Percentiles rank a stretch among this genome's conserved stretches.
These are phyloP conservation scores for Brachyopa scutellaris DNA, from an alignment of 2,888 invertebrate genomes.

Conservation along the genomic window DNA sequence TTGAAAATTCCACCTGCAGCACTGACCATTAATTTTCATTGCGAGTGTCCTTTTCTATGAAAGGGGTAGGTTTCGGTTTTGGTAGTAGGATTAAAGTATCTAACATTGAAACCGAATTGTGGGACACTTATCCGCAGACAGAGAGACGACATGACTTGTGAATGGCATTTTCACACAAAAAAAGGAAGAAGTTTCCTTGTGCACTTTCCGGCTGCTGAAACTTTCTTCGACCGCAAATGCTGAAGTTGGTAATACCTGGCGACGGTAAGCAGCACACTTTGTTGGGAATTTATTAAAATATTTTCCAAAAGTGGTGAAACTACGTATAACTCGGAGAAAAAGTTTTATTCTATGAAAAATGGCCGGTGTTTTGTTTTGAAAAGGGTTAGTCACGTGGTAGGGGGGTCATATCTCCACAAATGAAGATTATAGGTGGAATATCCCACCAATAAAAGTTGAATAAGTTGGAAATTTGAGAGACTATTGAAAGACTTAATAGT, in stretches of 20 bases:
- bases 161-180: conserved; percentile 47
- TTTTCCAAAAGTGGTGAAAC: conserved; percentile 17
- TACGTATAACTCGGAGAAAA: background rate
- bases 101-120: conserved; percentile 37
- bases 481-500: too few species aligned
- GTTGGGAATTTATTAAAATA: conserved; percentile 55
- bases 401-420: too few species aligned
- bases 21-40: conserved; percentile 62
- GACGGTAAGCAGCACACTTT: conserved; percentile 45
- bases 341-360: too few species aligned
- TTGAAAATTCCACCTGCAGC: conserved; percentile 70
- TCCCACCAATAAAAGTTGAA: too few species aligned
- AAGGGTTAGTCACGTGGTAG: too few species aligned
- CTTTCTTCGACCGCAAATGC: background rate
- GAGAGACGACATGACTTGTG: conserved; percentile 34
- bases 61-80: conserved; percentile 8
- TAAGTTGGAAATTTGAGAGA: too few species aligned
- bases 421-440: too few species aligned
- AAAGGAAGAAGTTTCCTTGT: conserved; percentile 10
- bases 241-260: conserved; percentile 42
- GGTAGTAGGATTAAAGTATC: conserved; percentile 30
- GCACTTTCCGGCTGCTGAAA: background rate
- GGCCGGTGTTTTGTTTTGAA: too few species aligned
- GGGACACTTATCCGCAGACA: conserved; percentile 42
- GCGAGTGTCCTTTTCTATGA: background rate